Evolutionary conservation across 1,140 invertebrate genomes (phyloP).

Genomic region (Scaptomyza pallida): DNA sequence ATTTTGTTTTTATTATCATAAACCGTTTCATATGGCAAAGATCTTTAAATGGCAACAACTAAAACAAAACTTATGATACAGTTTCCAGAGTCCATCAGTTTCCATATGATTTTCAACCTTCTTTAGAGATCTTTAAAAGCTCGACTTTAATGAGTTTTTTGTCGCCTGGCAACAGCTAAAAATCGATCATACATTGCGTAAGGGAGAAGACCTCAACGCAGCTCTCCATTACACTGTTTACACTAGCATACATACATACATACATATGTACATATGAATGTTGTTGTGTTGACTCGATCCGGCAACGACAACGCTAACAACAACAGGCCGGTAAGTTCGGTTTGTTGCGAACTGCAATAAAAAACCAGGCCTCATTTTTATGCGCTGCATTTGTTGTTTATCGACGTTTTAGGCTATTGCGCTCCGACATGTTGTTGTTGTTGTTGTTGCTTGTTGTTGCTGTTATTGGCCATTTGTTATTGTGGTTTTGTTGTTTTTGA

Average conservation of each 20-base stretch:
- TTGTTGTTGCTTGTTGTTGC: conserved; percentile 14
- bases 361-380: conserved; percentile 61
- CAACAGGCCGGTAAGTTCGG: conserved; percentile 45
- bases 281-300: conserved; percentile 40
- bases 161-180: conserved; percentile 18
- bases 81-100: too few relatives aligned
- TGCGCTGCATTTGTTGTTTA: conserved; percentile 55
- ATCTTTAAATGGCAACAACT: neutral
- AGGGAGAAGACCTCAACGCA: conserved; percentile 45
- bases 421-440: conserved; percentile 37
- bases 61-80: too few relatives aligned
- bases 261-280: conserved; percentile 12
- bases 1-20: conserved; percentile 1
- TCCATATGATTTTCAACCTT: too few relatives aligned
- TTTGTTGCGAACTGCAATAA: conserved; percentile 44
- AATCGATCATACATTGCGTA: conserved; percentile 61
- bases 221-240: conserved; percentile 12
- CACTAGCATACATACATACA: conserved; percentile 9
- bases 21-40: neutral
- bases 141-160: conserved; percentile 1
- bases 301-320: conserved; percentile 38
- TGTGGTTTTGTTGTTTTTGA: conserved; percentile 21
- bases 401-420: conserved; percentile 60
- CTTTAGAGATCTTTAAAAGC: neutral
- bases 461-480: conserved; percentile 24